Conservation (phyloP, 2,888 invertebrate species). For the Patella caerulea region DNA sequence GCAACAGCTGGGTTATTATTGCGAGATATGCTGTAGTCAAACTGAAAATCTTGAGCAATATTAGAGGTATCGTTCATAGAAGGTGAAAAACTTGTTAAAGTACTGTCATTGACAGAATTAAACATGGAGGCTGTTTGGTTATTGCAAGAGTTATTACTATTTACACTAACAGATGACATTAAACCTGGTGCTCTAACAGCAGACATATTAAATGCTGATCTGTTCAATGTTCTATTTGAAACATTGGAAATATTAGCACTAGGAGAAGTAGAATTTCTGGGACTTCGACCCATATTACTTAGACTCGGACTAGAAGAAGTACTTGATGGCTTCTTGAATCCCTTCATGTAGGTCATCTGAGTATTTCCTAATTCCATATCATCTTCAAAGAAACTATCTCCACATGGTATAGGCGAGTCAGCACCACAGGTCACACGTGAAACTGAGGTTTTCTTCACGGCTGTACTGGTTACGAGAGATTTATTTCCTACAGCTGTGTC, state of each 20-base stretch:
- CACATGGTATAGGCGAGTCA: slow-evolving; percentile 61
- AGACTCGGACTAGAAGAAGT: slow-evolving; percentile 18
- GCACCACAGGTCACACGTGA: neutral
- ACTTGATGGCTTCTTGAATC: slow-evolving; percentile 39
- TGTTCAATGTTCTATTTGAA: neutral
- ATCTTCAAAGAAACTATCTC: slow-evolving; percentile 68
- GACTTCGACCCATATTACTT: slow-evolving; percentile 5
- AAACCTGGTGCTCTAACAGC: neutral
- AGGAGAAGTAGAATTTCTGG: neutral
- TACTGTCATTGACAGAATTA: neutral
- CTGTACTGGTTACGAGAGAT: slow-evolving; percentile 14
- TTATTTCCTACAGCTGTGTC: slow-evolving; percentile 3
- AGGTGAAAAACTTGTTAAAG: neutral
- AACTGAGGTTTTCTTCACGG: slow-evolving; percentile 17
- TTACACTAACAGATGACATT: neutral
- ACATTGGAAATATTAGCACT: neutral
- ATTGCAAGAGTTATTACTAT: neutral
- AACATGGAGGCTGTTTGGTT: neutral
- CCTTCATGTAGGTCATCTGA: slow-evolving; percentile 49
- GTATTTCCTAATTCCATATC: slow-evolving; percentile 54
- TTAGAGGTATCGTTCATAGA: neutral
- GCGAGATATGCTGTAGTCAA: neutral
- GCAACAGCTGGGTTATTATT: neutral
- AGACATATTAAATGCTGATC: neutral
- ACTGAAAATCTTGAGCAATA: neutral